Evolutionary conservation across 2,113 vertebrate genomes (phyloP), one percentile per base, ranked within the genome.

Genomic region (Bubo bubo): DNA sequence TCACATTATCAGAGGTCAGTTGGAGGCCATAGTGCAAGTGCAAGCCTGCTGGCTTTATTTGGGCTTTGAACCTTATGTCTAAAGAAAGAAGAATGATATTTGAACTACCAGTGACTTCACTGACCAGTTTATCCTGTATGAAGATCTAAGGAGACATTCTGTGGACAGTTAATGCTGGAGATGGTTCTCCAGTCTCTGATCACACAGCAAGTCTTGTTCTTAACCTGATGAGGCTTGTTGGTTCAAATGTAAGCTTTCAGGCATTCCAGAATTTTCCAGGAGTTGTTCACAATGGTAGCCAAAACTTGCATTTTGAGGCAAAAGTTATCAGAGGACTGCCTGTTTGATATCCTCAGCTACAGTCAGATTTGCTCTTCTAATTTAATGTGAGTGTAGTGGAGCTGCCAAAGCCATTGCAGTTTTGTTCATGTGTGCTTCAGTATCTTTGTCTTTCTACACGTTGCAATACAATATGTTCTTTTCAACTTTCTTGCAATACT

Each of bases 61-160:
- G 37, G 27, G 12, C 8, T 60, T 55, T 0, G 0, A 70, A 73
- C 26, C 2, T 32, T 49, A 35, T 37, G 20, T 12, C 8, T 74
- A 21, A 56, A 73, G 18, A 60, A 73, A 52, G 17, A 26, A 86
- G 32, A 72, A 39, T 49, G 37, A 12, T 50, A 11, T 73, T 35
- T 93, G 28, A 22, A 56, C 63, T 82, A 30, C 17, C 32, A 37
- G 14, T 71, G 55, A 35, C 50, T 70, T 80, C 34, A 43, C 15
- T 70, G 59, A 60, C 18, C 4, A 66, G 6, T 15, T 72, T 68
- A 26, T 77, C 14, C 6, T 56, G 0, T 67, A 6, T 70, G 27
- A 81, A 81, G 80, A 71, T 34, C 64, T 88, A 27, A 56, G 53
- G 34, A n/a, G 10, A 22, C 1, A 0, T 59, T 64, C 74, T 71